Base-by-base conservation (phyloP, 2,113 vertebrate genomes). In the Clinocottus analis region DNA sequence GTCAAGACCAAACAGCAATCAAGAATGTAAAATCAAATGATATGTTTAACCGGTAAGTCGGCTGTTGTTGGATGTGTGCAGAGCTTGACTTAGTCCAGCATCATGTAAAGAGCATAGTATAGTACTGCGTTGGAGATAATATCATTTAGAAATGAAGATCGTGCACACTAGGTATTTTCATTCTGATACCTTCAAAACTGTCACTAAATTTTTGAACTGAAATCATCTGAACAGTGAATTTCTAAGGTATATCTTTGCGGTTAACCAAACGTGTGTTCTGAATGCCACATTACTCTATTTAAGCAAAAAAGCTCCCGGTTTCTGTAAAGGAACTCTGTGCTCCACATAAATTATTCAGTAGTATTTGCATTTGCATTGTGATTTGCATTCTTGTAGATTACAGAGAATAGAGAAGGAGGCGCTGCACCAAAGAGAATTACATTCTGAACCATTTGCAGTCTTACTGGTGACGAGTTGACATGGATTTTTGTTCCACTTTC, bases 371-470 rank as follows among this genome's bases (percentile, higher is more conserved):
- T 92, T 91, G 86, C 88, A 92, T 90, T 91, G 79, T 89, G 84
- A 93, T 94, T 94, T 93, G 90, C 89, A 93, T 94, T 88, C 84
- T 71, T 80, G 85, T 87, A 90, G 90, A 92, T 91, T 93, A 91
- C 75, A 90, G 71, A 85, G 85, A 90, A 89, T 83, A 68, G 79
- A 65, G 86, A 85, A 88, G 85, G 83, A 87, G 82, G 88, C 41
- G 47, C 79, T 85, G 89, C 90, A 92, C 85, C 92, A 94, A 89
- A 92, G 89, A 94, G 83, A 90, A 92, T 91, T 89, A 86, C 83
- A 81, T 86, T 92, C 87, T 51, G 60, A 82, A 73, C 66, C 84
- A 90, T 89, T 91, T 92, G 88, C 81, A 45, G 84, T 85, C 77
- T 80, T 86, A 65, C 82, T 90, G 85, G 79, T 91, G 86, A 89